Conservation (phyloP, 2,888 invertebrate genomes). For the Cataglyphis cursor region DNA sequence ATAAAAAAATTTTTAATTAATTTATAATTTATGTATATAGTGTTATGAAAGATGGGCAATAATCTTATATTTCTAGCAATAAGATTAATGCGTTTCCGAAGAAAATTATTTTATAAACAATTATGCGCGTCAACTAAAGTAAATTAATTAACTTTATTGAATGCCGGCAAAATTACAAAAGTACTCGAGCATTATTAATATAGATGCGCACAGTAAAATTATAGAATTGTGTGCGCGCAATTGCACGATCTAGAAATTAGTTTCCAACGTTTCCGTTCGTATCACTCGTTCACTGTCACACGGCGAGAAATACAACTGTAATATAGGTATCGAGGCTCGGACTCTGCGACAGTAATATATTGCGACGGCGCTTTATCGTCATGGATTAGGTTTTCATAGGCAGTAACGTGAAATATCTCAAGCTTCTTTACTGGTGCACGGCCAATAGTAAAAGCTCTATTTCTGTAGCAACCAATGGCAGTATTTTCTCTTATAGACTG, state of each 20-base stretch:
- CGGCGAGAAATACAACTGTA: conserved; percentile 47
- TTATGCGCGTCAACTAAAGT: not conserved
- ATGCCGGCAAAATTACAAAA: not conserved
- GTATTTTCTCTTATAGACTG: conserved; percentile 53
- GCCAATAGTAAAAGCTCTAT: conserved; percentile 57
- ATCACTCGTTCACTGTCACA: conserved; percentile 51
- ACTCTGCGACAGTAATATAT: conserved; percentile 58
- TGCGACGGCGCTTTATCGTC: conserved; percentile 59
- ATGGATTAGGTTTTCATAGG: conserved; percentile 61
- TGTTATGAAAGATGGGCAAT: not conserved
- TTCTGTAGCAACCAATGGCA: conserved; percentile 53
- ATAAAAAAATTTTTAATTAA: not conserved
- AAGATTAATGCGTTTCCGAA: conserved; percentile 1
- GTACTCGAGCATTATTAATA: not conserved
- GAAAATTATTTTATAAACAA: not conserved
- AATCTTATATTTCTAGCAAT: not conserved
- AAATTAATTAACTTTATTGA: conserved; percentile 26
- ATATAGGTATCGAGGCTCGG: conserved; percentile 47
- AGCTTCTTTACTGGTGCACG: conserved; percentile 55
- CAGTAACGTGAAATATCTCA: conserved; percentile 61
- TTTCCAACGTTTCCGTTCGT: conserved; percentile 44
- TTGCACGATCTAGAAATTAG: conserved; percentile 47
- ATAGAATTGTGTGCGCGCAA: conserved; percentile 31
- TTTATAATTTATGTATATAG: not conserved
- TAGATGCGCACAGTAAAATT: conserved; percentile 21